These are phyloP conservation scores for Paracentrotus lividus DNA, from an alignment of 53 echinoderm and acorn worm genomes.

Conservation along the genomic window DNA sequence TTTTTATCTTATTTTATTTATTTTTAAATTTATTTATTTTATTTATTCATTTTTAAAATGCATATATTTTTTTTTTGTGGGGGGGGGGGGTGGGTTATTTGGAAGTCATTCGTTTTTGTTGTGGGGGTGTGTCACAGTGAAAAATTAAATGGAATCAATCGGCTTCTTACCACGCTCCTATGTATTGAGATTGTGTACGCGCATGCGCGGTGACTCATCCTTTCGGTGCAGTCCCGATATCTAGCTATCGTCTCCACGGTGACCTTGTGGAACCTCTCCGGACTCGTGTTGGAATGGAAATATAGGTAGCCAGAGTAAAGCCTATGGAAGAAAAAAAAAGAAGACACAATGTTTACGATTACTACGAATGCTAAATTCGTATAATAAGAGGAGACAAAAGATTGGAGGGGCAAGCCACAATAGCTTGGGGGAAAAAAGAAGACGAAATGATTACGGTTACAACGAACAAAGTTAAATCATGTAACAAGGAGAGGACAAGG, in stretches of 20 bases:
- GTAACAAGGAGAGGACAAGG: too few relatives aligned
- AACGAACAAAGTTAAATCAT: too few relatives aligned
- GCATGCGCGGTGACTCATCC: constrained; percentile 1
- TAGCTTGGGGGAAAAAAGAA: not conserved
- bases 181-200: not conserved
- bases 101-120: too few relatives aligned
- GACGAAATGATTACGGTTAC: not conserved
- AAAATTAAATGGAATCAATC: not conserved
- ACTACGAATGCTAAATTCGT: not conserved
- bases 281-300: not conserved
- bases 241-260: not conserved
- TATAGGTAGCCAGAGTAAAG: constrained; percentile 29
- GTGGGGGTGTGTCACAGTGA: too few relatives aligned
- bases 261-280: not conserved
- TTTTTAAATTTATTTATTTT: too few relatives aligned
- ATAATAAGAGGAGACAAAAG: not conserved
- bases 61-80: too few relatives aligned
- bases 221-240: not conserved
- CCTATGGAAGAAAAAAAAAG: not conserved
- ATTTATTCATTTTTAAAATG: too few relatives aligned
- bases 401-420: too few relatives aligned
- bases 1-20: too few relatives aligned
- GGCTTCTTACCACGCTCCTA: not conserved
- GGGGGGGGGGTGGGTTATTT: too few relatives aligned
- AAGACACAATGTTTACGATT: not conserved